Conservation (phyloP, 1,140 invertebrate species). For the Neotoxoptera formosana region DNA sequence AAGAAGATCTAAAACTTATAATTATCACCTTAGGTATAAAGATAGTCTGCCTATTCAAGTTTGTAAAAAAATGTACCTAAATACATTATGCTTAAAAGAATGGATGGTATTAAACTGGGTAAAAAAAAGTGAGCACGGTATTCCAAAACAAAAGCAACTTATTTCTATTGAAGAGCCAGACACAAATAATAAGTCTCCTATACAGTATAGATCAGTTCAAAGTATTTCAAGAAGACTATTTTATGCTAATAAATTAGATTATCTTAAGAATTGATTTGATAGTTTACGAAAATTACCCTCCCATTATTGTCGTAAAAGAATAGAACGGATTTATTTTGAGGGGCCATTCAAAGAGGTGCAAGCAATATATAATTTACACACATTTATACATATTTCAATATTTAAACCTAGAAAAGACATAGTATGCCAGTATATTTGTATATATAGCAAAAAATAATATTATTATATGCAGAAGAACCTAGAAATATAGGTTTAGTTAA, state of each 20-base stretch:
- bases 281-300: too few relatives aligned
- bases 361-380: too few relatives aligned
- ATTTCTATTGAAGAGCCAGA: not conserved
- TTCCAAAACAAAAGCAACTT: conserved; percentile 5
- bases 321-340: too few relatives aligned
- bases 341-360: too few relatives aligned
- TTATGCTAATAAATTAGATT: conserved; percentile 28
- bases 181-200: not conserved
- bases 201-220: conserved; percentile 18
- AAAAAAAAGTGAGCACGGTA: not conserved
- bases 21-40: not conserved
- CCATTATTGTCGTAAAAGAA: too few relatives aligned
- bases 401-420: too few relatives aligned
- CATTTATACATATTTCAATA: too few relatives aligned
- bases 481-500: too few relatives aligned
- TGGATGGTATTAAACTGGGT: conserved; percentile 24
- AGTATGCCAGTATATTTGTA: too few relatives aligned
- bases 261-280: conserved; percentile 12
- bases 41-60: conserved; percentile 1
- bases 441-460: too few relatives aligned
- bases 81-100: not conserved
- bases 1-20: conserved; percentile 24
- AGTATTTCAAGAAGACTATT: conserved; percentile 27
- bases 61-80: conserved; percentile 21
- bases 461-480: too few relatives aligned